phyloP scores from a whole-genome alignment of 2,113 vertebrate genomes.

The Capreolus pygargus region DNA sequence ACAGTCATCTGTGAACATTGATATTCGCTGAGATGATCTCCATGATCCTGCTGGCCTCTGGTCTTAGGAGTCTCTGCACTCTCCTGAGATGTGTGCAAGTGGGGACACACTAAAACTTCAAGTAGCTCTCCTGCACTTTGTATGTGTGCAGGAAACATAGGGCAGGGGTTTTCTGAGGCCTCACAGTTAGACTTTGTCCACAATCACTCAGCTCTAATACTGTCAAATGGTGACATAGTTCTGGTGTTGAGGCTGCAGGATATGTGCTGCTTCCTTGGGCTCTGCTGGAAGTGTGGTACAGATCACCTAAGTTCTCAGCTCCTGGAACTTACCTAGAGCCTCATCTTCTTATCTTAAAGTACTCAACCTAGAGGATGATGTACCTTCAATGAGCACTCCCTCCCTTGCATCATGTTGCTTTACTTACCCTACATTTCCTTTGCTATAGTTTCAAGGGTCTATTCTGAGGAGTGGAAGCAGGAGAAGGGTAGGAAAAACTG shows the following conservation, averaged over 20 bases:
- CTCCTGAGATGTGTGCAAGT: not conserved
- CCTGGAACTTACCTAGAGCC: not conserved
- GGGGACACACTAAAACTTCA: not conserved
- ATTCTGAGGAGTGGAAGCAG: not conserved
- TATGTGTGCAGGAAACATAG: not conserved
- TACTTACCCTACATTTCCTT: not conserved
- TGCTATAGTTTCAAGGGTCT: not conserved
- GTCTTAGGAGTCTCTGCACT: not conserved
- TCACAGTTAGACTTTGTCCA: not conserved
- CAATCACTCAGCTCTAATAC: not conserved
- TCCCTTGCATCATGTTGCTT: not conserved
- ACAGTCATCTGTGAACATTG: not conserved
- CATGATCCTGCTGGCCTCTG: not conserved
- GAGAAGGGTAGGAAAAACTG: not conserved
- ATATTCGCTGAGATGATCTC: not conserved
- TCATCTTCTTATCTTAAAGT: not conserved
- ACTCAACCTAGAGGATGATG: not conserved
- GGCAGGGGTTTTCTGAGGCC: not conserved
- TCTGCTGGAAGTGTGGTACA: not conserved
- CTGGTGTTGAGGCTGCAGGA: not conserved
- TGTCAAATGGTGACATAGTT: not conserved
- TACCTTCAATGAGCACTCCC: not conserved
- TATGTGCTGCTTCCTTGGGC: not conserved
- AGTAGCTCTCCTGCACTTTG: not conserved
- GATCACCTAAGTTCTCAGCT: not conserved